Conservation (phyloP, 2,888 invertebrate species). For the Ophion costatus region DNA sequence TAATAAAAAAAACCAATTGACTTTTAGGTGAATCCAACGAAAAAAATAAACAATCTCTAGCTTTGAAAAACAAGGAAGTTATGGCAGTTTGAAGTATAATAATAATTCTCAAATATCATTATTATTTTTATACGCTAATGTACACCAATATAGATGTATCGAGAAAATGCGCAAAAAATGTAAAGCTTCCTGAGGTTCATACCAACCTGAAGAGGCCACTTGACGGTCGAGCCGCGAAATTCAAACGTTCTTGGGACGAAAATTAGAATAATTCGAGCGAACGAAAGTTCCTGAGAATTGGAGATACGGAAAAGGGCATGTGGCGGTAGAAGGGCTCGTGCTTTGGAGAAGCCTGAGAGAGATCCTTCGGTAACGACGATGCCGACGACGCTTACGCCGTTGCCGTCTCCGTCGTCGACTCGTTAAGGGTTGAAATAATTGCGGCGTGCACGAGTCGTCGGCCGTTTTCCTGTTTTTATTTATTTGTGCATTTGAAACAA, state of each 20-base stretch:
- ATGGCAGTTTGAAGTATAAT: too few species aligned
- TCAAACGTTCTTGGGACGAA: conserved; percentile 19
- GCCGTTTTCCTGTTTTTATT: conserved; percentile 46
- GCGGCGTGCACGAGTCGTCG: conserved; percentile 40
- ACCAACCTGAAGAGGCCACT: background rate
- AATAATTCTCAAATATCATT: too few species aligned
- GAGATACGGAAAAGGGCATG: conserved; percentile 28
- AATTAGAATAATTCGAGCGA: conserved; percentile 26
- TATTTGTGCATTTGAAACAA: conserved; percentile 10
- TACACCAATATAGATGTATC: too few species aligned
- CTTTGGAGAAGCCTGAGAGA: conserved; percentile 18
- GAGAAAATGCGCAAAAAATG: conserved; percentile 17
- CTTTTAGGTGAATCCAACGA: too few species aligned
- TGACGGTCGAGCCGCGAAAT: background rate
- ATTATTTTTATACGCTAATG: too few species aligned
- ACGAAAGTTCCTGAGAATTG: conserved; percentile 13
- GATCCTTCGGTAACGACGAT: too few species aligned
- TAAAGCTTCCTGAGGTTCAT: conserved; percentile 12
- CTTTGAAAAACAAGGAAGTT: too few species aligned
- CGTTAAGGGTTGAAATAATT: conserved; percentile 60
- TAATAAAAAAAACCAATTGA: too few species aligned
- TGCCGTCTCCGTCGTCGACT: conserved; percentile 40
- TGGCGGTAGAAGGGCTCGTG: background rate
- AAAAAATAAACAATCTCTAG: too few species aligned
- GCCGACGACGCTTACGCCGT: background rate